phyloP scores from a whole-genome alignment of 2,113 vertebrate species.

The Limanda limanda region DNA sequence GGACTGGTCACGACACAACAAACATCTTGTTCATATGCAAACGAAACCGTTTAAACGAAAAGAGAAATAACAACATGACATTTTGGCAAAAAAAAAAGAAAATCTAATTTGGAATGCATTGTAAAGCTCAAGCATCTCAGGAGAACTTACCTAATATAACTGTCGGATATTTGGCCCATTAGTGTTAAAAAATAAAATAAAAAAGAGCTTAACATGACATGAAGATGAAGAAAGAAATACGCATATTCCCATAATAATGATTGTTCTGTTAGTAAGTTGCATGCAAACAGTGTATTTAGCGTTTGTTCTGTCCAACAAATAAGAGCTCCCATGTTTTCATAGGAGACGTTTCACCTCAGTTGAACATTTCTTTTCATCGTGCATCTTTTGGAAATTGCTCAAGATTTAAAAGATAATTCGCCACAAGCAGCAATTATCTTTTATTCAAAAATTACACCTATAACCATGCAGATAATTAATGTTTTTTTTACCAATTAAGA shows the following conservation, averaged over 20 bases:
- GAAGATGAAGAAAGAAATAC: constrained; percentile 30
- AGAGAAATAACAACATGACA: neutral
- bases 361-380: constrained; percentile 33
- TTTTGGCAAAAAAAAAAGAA: constrained; percentile 31
- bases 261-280: constrained; percentile 61
- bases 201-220: constrained; percentile 42
- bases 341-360: constrained; percentile 52
- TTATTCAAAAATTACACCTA: neutral
- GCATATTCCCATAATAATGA: constrained; percentile 48
- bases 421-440: neutral
- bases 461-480: too few species aligned
- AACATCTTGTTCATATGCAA: neutral
- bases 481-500: neutral
- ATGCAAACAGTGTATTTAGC: constrained; percentile 69
- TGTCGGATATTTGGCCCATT: constrained; percentile 68
- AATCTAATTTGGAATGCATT: constrained; percentile 60
- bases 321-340: constrained; percentile 10
- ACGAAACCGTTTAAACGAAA: neutral
- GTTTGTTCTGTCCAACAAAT: constrained; percentile 4
- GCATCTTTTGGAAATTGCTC: constrained; percentile 2
- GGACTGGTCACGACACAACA: constrained; percentile 9
- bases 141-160: constrained; percentile 24
- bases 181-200: constrained; percentile 17
- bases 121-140: constrained; percentile 63
- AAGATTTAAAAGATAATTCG: neutral